These are phyloP conservation scores for Physella acuta DNA, from an alignment of 1,140 invertebrate species.

Conservation along the genomic window DNA sequence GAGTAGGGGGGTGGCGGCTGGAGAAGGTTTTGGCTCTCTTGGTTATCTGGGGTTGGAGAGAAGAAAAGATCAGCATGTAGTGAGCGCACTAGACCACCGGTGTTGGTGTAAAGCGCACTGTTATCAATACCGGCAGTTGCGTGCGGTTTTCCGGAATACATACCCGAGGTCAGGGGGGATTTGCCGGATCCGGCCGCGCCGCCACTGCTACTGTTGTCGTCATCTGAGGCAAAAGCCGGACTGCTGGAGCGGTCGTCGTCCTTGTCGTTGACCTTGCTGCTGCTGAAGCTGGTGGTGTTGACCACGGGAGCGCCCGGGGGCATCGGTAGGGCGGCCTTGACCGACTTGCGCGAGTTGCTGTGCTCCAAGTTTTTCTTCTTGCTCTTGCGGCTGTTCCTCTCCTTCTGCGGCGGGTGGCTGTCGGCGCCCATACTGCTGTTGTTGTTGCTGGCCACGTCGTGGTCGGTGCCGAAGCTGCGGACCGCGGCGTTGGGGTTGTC, in stretches of 20 bases:
- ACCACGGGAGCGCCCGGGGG: slow-evolving; percentile 15
- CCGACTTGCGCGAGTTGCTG: slow-evolving; percentile 19
- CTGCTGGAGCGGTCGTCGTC: slow-evolving; percentile 87
- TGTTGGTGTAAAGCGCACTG: slow-evolving; percentile 23
- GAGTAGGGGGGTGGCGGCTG: slow-evolving; percentile 20
- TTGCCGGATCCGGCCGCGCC: slow-evolving; percentile 22
- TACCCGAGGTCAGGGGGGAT: slow-evolving; percentile 25
- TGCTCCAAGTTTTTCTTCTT: neutral
- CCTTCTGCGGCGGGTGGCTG: slow-evolving; percentile 7
- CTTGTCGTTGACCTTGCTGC: slow-evolving; percentile 49
- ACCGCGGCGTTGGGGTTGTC: slow-evolving; percentile 15
- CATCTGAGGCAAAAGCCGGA: slow-evolving; percentile 93
- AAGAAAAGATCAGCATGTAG: slow-evolving; percentile 16
- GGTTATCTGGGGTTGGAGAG: neutral
- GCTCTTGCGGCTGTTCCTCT: slow-evolving; percentile 6
- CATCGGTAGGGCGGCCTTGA: slow-evolving; percentile 5
- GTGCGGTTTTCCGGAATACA: neutral
- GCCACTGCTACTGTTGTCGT: slow-evolving; percentile 65
- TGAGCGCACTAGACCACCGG: slow-evolving; percentile 19
- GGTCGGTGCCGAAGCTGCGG: slow-evolving; percentile 8
- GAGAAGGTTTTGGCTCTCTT: neutral
- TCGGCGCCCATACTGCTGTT: slow-evolving; percentile 22
- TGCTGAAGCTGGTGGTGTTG: slow-evolving; percentile 49
- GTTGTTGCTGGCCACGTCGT: slow-evolving; percentile 10
- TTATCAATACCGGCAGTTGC: slow-evolving; percentile 43